phyloP scores from a whole-genome alignment of 2,888 invertebrate genomes.

The Nasonia oneida region DNA sequence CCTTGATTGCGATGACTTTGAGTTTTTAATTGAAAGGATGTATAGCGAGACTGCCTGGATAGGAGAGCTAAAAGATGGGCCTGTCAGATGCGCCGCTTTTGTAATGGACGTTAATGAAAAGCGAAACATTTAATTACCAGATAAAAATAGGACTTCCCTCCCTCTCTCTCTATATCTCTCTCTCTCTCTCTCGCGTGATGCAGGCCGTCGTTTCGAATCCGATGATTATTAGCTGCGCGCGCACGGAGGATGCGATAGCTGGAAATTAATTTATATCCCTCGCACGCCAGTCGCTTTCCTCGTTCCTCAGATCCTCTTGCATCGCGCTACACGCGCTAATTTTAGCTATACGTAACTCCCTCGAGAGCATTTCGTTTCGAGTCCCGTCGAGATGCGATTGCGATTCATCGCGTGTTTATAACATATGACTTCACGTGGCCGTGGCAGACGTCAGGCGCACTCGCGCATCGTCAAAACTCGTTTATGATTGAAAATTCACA shows the following conservation, averaged over 20 bases:
- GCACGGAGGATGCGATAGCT: not conserved
- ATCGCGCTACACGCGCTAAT: not conserved
- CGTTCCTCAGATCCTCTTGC: not conserved
- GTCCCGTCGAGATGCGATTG: not conserved
- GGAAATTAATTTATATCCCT: constrained; percentile 10
- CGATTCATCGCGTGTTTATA: not conserved
- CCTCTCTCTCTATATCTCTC: not conserved
- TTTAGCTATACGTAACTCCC: not conserved
- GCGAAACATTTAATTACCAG: constrained; percentile 45
- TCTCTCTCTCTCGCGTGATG: not conserved
- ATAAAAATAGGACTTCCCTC: not conserved
- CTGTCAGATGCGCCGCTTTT: constrained; percentile 37
- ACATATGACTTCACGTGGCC: constrained; percentile 7
- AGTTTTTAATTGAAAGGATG: constrained; percentile 49
- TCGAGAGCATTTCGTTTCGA: not conserved
- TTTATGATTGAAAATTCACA: not conserved
- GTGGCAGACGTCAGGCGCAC: not conserved
- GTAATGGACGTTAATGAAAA: constrained; percentile 55
- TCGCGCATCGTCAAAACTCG: constrained; percentile 4
- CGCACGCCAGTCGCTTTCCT: not conserved
- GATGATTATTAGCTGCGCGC: constrained; percentile 4
- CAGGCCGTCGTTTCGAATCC: not conserved
- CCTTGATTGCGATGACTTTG: constrained; percentile 34
- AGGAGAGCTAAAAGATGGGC: not conserved
- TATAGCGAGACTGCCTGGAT: not conserved